These are phyloP conservation scores for Cerceris rybyensis DNA, from an alignment of 2,888 invertebrate species.

Conservation along the genomic window DNA sequence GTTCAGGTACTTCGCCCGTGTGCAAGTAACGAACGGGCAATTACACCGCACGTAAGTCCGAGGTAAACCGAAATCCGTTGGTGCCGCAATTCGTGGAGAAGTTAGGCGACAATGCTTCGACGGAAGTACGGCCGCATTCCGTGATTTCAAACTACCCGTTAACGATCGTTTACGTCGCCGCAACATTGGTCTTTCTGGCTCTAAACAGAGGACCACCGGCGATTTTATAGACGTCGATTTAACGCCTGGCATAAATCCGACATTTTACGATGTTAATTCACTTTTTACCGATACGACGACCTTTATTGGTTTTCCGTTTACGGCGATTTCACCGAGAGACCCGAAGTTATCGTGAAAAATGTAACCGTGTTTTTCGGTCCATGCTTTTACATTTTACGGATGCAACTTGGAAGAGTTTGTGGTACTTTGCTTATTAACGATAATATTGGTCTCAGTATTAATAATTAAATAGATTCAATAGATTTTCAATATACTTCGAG, in stretches of 20 bases:
- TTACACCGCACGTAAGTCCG: constrained; percentile 62
- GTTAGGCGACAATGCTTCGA: constrained; percentile 51
- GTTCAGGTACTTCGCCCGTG: constrained; percentile 7
- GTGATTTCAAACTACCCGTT: constrained; percentile 56
- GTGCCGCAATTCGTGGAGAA: constrained; percentile 46
- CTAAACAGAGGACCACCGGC: constrained; percentile 20
- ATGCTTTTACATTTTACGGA: too few species aligned
- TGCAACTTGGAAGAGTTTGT: too few species aligned
- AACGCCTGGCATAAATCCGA: constrained; percentile 30
- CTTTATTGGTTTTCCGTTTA: not conserved
- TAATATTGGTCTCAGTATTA: too few species aligned
- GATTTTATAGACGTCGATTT: constrained; percentile 42
- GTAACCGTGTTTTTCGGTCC: too few species aligned
- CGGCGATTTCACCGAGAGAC: not conserved
- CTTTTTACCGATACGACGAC: constrained; percentile 32
- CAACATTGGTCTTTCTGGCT: constrained; percentile 28
- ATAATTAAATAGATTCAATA: too few species aligned
- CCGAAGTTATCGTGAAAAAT: too few species aligned
- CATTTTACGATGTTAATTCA: constrained; percentile 42
- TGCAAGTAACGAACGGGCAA: constrained; percentile 46
- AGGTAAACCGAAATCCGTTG: constrained; percentile 63
- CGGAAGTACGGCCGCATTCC: constrained; percentile 45
- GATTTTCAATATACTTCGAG: too few species aligned
- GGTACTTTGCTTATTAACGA: too few species aligned
- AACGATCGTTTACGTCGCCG: constrained; percentile 52